phyloP scores from a whole-genome alignment of 2,113 vertebrate species.

The Triplophysa tibetana region DNA sequence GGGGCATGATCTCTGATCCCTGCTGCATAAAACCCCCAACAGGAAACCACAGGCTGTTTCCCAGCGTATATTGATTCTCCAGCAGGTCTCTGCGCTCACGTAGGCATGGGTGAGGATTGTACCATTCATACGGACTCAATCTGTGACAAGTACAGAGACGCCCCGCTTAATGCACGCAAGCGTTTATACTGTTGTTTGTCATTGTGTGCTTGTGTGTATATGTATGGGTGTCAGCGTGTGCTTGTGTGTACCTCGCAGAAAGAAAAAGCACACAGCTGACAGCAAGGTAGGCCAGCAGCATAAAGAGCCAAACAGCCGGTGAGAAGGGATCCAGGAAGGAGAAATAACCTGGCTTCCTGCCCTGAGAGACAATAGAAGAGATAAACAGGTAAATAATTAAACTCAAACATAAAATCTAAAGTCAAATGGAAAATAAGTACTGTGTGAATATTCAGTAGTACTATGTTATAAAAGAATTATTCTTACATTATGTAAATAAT shows the following conservation, averaged over 20 bases:
- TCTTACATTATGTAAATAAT: too few relatives aligned
- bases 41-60: slow-evolving; percentile 94
- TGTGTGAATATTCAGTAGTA: not conserved
- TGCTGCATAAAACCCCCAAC: slow-evolving; percentile 96
- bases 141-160: slow-evolving; percentile 58
- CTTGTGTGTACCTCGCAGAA: slow-evolving; percentile 81
- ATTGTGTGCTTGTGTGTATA: not conserved
- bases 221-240: slow-evolving; percentile 45
- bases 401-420: not conserved
- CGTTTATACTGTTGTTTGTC: not conserved
- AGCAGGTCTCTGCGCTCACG: slow-evolving; percentile 80
- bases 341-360: slow-evolving; percentile 91
- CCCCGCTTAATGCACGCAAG: not conserved
- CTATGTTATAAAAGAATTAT: too few relatives aligned
- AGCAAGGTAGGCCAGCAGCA: slow-evolving; percentile 90
- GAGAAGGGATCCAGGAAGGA: slow-evolving; percentile 95
- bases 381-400: slow-evolving; percentile 47
- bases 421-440: slow-evolving; percentile 3
- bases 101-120: slow-evolving; percentile 88
- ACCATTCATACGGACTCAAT: slow-evolving; percentile 92
- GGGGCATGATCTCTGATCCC: slow-evolving; percentile 90
- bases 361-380: slow-evolving; percentile 66
- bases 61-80: slow-evolving; percentile 92
- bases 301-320: slow-evolving; percentile 94
- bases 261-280: slow-evolving; percentile 93